Conservation (phyloP, 2,797 vertebrate species). For the Lophius americanus region DNA sequence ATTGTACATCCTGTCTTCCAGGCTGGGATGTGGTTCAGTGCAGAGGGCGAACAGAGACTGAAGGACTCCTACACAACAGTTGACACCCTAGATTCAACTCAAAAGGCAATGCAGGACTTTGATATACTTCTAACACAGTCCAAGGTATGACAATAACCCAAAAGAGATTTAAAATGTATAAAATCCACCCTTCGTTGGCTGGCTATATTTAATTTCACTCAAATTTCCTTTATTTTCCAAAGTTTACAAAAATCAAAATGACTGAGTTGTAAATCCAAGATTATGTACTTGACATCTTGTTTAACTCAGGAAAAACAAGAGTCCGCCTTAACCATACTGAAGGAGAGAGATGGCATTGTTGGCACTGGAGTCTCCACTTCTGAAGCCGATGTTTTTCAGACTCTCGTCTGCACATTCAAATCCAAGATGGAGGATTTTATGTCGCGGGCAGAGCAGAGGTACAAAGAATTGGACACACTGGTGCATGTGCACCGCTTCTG, state of each 20-base stretch:
- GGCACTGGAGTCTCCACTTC: conserved; percentile 55
- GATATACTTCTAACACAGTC: conserved; percentile 81
- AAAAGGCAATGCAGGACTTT: conserved; percentile 69
- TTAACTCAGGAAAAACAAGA: conserved; percentile 84
- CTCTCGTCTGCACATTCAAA: conserved; percentile 81
- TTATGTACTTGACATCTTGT: conserved; percentile 23
- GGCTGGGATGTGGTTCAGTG: conserved; percentile 87
- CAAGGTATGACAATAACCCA: conserved; percentile 71
- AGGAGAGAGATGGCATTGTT: conserved; percentile 79
- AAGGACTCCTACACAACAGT: conserved; percentile 71
- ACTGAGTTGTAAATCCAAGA: not conserved
- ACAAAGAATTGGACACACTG: conserved; percentile 80
- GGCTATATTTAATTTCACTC: conserved; percentile 1
- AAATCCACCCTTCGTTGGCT: conserved; percentile 2
- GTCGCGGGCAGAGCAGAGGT: conserved; percentile 81
- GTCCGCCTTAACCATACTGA: conserved; percentile 78
- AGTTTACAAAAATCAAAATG: conserved; percentile 10
- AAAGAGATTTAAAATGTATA: not conserved
- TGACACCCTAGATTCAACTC: conserved; percentile 63
- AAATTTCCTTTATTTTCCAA: not conserved
- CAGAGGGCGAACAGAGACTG: conserved; percentile 80
- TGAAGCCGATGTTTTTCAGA: conserved; percentile 79
- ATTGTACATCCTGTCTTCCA: conserved; percentile 55
- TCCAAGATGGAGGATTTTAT: conserved; percentile 85
- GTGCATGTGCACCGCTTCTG: conserved; percentile 84